A percentile compares a stretch with the other conserved stretches of the same genome.
Conservation (phyloP, 2,888 invertebrate genomes). For the Cryptocephalus primarius region DNA sequence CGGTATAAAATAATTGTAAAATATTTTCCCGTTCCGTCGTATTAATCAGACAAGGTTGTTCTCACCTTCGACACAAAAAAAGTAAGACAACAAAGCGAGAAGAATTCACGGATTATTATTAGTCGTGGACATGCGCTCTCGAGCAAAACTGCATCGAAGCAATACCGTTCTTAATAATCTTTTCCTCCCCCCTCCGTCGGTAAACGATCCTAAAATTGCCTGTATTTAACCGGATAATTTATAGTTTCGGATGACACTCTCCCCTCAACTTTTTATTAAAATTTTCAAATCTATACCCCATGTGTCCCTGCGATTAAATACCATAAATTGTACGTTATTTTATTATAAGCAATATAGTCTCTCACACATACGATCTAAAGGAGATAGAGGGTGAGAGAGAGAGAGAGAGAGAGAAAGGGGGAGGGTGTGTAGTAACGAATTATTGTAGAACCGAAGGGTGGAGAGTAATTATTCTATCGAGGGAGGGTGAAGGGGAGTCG, state of each 20-base stretch:
- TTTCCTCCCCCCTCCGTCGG: neutral
- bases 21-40: too few species aligned
- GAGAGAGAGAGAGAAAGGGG: too few species aligned
- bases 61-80: too few species aligned
- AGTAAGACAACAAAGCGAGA: too few species aligned
- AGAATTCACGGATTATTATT: too few species aligned
- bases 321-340: slow-evolving; percentile 29
- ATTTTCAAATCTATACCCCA: slow-evolving; percentile 10
- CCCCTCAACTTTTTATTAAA: slow-evolving; percentile 1
- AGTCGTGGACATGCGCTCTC: too few species aligned
- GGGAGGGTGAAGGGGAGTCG: slow-evolving; percentile 11
- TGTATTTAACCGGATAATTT: neutral
- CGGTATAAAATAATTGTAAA: too few species aligned
- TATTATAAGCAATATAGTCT: slow-evolving; percentile 32
- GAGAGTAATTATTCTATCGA: too few species aligned
- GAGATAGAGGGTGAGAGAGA: neutral
- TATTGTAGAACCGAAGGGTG: neutral
- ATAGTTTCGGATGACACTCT: slow-evolving; percentile 3
- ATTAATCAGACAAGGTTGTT: too few species aligned
- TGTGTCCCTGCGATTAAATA: slow-evolving; percentile 24
- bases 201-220: neutral
- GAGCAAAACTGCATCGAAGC: too few species aligned
- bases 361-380: neutral
- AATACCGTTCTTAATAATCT: too few species aligned
- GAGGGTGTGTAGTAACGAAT: slow-evolving; percentile 5